Base-by-base conservation (phyloP, 2,888 invertebrate species). In the Papilio demoleus region DNA sequence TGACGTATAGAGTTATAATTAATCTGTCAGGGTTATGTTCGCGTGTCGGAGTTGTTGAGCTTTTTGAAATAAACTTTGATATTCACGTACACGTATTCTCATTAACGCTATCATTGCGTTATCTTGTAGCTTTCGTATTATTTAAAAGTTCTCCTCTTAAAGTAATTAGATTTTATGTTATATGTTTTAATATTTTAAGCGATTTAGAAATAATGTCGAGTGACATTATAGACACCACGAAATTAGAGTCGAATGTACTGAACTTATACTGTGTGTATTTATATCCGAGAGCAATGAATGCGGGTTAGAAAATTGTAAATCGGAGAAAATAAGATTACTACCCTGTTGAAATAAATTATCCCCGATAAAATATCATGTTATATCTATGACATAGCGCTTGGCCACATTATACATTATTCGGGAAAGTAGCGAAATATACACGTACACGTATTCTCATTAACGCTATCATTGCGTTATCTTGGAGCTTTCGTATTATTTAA, bases 401-500 rank as follows among this genome's bases (percentile, higher is more conserved):
- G n/a, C n/a, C n/a, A n/a, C n/a, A n/a, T n/a, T n/a, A n/a, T n/a
- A n/a, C n/a, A n/a, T n/a, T n/a, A n/a, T n/a, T n/a, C n/a, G n/a
- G n/a, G n/a, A n/a, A n/a, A n/a, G n/a, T n/a, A n/a, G n/a, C n/a
- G n/a, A n/a, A n/a, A 65, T 42, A 31, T 56, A 56, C 56, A 65
- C 56, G 17, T 65, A 42, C 65, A 65, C 65, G 65, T 56, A 65
- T 65, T 65, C 65, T 65, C 65, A 65, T 65, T 65, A 65, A 12
- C 17, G 50, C 40, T 38, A 56, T 65, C 53, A 53, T 17, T 19
- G 65, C 65, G 38, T 65, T 24, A 31, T 42, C 40, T 65, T 40
- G 24, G 27, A 65, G 24, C 24, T 40, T 56, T 56, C 40, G 14
- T 63, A 50, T 27, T 12, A 14, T 63, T 63, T 63, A 38, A 50